Evolutionary conservation across 2,797 vertebrate species (phyloP), one percentile per base, ranked within the genome.

Genomic region (Coluber constrictor): DNA sequence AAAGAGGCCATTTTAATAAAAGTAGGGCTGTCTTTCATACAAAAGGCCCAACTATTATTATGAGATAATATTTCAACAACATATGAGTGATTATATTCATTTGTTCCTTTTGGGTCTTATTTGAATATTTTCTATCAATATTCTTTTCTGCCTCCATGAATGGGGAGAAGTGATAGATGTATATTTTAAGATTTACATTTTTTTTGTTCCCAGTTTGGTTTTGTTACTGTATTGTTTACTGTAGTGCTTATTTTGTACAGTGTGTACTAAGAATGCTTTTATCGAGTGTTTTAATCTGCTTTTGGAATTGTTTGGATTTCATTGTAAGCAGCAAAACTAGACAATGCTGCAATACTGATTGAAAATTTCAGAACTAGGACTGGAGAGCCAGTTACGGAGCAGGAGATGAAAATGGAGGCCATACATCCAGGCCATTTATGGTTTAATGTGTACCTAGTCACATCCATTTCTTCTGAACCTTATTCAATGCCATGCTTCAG

Each of bases 1-100:
- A 96, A 95, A 95, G 79, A 87, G 88, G 0, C 8, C 92, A 61
- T 92, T 94, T 87, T 88, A 95, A 74, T 29, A 94, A 90, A 96
- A 93, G 54, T 90, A 74, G 32, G 90, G 27, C 25, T 5, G 0
- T 74, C 93, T 93, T 93, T 93, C 93, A 54, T 91, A 32, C 57
- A 54, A 91, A 91, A 60, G 63, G n/a, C 57, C 43, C 47, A 74
- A 66, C 86, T 86, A 86, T 91, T 54, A 91, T 91, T 89, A 91
- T 91, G 59, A 89, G 87, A 89, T 66, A 89, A 43, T 32, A 87
- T 66, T 60, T 47, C 4, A 91, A 74, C 57, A 89, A 89, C 56
- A 29, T 29, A 56, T 89, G 51, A 54, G 70, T 55, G 59, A 51
- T 55, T 66, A 47, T 86, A 29, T 5, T 32, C 70, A 93, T 89